Percentiles rank a stretch among this genome's conserved stretches.
Conservation (phyloP, 2,888 invertebrate species). For the Lepas anatifera region DNA sequence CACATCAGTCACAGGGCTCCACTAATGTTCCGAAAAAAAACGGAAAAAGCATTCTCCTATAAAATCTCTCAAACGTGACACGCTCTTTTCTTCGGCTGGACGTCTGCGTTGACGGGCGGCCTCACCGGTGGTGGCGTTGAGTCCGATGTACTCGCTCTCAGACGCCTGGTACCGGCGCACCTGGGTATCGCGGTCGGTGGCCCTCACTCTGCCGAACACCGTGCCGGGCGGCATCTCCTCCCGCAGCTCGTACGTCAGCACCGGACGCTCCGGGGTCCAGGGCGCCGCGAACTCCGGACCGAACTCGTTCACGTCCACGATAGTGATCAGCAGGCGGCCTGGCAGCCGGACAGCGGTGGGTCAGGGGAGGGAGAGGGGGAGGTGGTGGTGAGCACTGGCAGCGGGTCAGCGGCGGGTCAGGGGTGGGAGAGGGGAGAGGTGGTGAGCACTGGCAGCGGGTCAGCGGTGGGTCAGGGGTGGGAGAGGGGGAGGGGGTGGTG, state of each 20-base stretch:
- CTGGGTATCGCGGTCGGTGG: conserved; percentile 65
- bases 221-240: conserved; percentile 75
- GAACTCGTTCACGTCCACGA: conserved; percentile 47
- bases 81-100: no score
- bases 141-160: neutral
- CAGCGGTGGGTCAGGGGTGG: no score
- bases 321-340: conserved; percentile 48
- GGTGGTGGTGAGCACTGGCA: neutral
- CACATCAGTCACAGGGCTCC: no score
- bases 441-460: no score
- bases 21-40: no score
- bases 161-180: conserved; percentile 54
- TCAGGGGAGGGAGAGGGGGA: neutral
- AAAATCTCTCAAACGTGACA: no score
- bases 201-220: conserved; percentile 59
- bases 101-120: no score
- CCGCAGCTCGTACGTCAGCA: conserved; percentile 51
- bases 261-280: conserved; percentile 53
- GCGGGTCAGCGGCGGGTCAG: no score
- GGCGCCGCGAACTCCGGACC: conserved; percentile 53
- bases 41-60: no score
- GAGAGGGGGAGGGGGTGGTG: no score
- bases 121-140: neutral
- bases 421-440: no score
- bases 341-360: neutral